Percentiles rank a stretch among this genome's conserved stretches.
phyloP scores from a whole-genome alignment of 1,140 invertebrate species.

The Caenorhabditis remanei region DNA sequence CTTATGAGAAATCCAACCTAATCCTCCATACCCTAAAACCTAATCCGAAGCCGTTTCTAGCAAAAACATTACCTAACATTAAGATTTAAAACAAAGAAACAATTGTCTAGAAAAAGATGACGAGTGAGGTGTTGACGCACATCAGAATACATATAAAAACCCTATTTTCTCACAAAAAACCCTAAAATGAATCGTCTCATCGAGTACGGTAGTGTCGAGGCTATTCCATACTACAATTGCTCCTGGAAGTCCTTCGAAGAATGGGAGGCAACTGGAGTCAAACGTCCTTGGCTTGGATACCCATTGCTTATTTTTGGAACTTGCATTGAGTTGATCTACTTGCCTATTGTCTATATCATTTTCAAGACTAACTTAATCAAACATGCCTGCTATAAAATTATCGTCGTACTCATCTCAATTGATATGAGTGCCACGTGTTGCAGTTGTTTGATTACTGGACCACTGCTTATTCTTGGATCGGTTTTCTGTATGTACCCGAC shows the following conservation, averaged over 20 bases:
- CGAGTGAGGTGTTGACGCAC: too few species aligned
- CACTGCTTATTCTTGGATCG: conserved; percentile 46
- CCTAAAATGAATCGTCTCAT: neutral
- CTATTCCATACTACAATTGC: conserved; percentile 4
- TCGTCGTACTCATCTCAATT: conserved; percentile 30
- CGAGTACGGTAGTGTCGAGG: neutral
- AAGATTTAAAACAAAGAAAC: too few species aligned
- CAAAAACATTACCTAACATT: too few species aligned
- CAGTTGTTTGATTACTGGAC: conserved; percentile 48
- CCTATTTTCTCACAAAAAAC: too few species aligned
- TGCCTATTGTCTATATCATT: conserved; percentile 43
- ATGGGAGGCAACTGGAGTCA: neutral
- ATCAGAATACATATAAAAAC: too few species aligned
- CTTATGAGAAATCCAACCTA: too few species aligned
- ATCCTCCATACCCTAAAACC: too few species aligned
- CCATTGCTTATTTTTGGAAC: conserved; percentile 1
- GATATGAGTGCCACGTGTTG: conserved; percentile 27
- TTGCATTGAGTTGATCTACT: conserved; percentile 27
- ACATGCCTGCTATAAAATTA: conserved; percentile 60
- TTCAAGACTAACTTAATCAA: conserved; percentile 34
- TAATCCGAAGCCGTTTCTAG: too few species aligned
- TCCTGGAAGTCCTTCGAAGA: conserved; percentile 10
- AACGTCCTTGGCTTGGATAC: neutral
- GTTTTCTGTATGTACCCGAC: conserved; percentile 53
- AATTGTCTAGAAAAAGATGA: too few species aligned